Evolutionary conservation across 1,140 invertebrate genomes (phyloP).

Genomic region (Papilio aristodemus): DNA sequence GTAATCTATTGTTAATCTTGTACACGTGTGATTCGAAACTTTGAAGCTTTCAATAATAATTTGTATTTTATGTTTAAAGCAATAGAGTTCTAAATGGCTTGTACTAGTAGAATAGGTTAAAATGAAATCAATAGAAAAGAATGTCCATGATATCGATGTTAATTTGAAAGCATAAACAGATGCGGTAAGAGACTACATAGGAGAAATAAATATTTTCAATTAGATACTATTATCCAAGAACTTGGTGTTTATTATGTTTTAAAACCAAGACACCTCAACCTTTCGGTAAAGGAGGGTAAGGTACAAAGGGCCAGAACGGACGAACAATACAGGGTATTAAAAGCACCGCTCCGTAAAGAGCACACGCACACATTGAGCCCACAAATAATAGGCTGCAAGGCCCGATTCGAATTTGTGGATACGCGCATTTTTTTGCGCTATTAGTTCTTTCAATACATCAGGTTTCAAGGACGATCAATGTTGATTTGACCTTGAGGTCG

Average conservation of each 20-base stretch:
- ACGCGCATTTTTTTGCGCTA: conserved; percentile 49
- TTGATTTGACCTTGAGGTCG: background rate
- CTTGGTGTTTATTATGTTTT: background rate
- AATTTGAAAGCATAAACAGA: no score
- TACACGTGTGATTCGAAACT: conserved; percentile 42
- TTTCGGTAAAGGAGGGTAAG: conserved; percentile 37
- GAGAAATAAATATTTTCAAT: background rate
- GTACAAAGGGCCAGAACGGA: conserved; percentile 41
- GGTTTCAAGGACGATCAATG: conserved; percentile 1
- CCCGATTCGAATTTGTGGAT: conserved; percentile 54
- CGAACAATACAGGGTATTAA: conserved; percentile 45
- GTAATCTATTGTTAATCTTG: conserved; percentile 42
- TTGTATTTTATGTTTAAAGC: background rate
- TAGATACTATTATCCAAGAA: background rate
- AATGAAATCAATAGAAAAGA: background rate
- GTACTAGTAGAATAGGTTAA: background rate
- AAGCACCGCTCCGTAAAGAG: conserved; percentile 44
- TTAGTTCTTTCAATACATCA: conserved; percentile 36
- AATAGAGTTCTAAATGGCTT: background rate
- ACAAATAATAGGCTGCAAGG: conserved; percentile 60
- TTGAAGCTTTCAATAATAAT: background rate
- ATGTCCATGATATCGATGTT: no score
- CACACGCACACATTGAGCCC: conserved; percentile 45
- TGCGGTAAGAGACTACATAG: no score
- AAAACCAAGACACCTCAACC: background rate